Conservation (phyloP, 1,140 invertebrate species). For the Bombus sylvicola region DNA sequence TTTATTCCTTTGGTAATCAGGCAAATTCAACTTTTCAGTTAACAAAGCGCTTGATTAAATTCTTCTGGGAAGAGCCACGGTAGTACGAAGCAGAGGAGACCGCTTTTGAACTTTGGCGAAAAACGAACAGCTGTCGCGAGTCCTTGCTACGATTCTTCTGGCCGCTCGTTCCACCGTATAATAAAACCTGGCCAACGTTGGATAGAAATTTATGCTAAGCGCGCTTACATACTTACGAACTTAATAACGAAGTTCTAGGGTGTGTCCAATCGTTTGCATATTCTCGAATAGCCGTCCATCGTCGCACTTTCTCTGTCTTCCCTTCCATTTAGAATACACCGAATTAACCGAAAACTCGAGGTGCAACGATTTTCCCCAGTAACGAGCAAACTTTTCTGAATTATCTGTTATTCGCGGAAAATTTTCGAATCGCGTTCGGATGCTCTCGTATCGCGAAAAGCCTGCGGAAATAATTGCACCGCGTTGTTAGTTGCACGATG, state of each 20-base stretch:
- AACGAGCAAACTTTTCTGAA: conserved; percentile 63
- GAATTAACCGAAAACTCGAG: conserved; percentile 61
- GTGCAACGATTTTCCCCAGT: conserved; percentile 42
- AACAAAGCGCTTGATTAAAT: not conserved
- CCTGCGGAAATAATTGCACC: conserved; percentile 19
- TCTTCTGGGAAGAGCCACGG: not conserved
- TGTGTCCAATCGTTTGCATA: conserved; percentile 63
- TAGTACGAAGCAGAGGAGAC: not conserved
- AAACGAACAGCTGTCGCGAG: not conserved
- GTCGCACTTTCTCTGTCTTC: not conserved
- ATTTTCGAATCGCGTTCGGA: not conserved
- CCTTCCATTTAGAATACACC: conserved; percentile 10
- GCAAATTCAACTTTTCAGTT: not conserved
- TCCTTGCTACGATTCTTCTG: conserved; percentile 7
- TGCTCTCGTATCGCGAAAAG: not conserved
- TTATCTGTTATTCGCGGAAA: conserved; percentile 27
- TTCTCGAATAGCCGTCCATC: conserved; percentile 21
- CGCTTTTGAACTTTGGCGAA: not conserved
- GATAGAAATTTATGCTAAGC: conserved; percentile 68
- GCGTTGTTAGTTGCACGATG: conserved; percentile 10
- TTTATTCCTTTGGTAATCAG: conserved; percentile 21
- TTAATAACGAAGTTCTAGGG: conserved; percentile 66
- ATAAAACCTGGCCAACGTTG: conserved; percentile 7
- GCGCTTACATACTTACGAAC: conserved; percentile 63
- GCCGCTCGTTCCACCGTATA: not conserved